A percentile compares a stretch with the other conserved stretches of the same genome.
Conservation (phyloP, 2,797 vertebrate genomes). For the Pristis pectinata region DNA sequence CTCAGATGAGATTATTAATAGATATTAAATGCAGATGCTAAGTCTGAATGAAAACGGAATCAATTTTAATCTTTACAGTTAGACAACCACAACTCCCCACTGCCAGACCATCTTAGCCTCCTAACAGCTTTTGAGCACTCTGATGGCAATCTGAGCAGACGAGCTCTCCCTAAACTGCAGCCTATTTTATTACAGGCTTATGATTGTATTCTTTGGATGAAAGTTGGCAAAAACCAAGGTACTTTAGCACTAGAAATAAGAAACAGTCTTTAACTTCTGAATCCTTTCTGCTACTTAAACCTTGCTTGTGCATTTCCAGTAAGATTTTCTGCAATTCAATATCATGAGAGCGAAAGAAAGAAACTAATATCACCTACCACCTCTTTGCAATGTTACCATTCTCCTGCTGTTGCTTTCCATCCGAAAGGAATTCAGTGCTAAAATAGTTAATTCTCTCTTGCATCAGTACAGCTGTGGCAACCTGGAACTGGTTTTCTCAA, state of each 20-base stretch:
- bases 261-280: neutral
- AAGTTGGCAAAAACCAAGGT: neutral
- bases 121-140: neutral
- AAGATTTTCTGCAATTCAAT: neutral
- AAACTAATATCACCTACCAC: neutral
- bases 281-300: neutral
- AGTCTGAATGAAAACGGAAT: neutral
- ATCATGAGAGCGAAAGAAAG: neutral
- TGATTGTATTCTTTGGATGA: neutral
- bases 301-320: neutral
- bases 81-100: neutral
- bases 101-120: neutral
- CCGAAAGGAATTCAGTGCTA: neutral
- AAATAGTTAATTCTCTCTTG: neutral
- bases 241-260: neutral
- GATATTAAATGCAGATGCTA: neutral
- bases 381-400: neutral
- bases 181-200: neutral
- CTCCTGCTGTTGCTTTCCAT: neutral
- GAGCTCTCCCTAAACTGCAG: neutral
- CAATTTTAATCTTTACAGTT: neutral
- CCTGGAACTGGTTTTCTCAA: too few relatives aligned
- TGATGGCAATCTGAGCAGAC: neutral
- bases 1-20: slow-evolving; percentile 2
- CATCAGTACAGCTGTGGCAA: neutral